Base-by-base conservation (phyloP, 2,113 vertebrate genomes). In the Chlorodrepanis virens region DNA sequence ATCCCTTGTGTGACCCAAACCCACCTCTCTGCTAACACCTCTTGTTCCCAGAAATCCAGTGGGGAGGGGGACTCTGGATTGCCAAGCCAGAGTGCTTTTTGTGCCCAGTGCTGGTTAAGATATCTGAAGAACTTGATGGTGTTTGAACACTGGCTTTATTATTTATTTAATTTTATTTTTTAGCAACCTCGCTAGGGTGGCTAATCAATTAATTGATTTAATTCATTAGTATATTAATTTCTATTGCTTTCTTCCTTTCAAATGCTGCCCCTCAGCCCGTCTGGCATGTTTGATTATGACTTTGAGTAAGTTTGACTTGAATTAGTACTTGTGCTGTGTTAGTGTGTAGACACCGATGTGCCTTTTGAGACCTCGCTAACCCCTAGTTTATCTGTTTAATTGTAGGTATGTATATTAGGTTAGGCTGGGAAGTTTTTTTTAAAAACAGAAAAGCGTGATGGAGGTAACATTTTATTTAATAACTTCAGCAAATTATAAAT, bases 271-370 rank as follows among this genome's bases (percentile, higher is more conserved):
- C 97, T 98, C 98, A 99, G 99, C 98, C 99, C 99, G 98, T 99
- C 99, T 98, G 99, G 99, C 99, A 99, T 99, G 99, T 99, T 99
- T 99, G 99, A 99, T 99, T 99, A 99, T 99, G 99, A 99, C 99
- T 99, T 99, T 98, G 99, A 99, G 99, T 99, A 99, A 99, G 99
- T 99, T 98, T 98, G 98, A 98, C 98, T 98, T 98, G 98, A 98
- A 98, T 98, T 98, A 98, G 99, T 98, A 97, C 98, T 98, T 98
- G 98, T 98, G 98, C 98, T 98, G 97, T 98, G 97, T 97, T 97
- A 97, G 97, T 98, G 96, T 98, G 94, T 98, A 98, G 97, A 98
- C 94, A 95, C 94, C 85, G 15, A 94, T 97, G 93, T 97, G 97
- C 97, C 95, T 97, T 97, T 97, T 96, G 96, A 98, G 97, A 97